These are phyloP conservation scores for Silurus glanis DNA, from an alignment of 2,113 vertebrate genomes.

Conservation along the genomic window DNA sequence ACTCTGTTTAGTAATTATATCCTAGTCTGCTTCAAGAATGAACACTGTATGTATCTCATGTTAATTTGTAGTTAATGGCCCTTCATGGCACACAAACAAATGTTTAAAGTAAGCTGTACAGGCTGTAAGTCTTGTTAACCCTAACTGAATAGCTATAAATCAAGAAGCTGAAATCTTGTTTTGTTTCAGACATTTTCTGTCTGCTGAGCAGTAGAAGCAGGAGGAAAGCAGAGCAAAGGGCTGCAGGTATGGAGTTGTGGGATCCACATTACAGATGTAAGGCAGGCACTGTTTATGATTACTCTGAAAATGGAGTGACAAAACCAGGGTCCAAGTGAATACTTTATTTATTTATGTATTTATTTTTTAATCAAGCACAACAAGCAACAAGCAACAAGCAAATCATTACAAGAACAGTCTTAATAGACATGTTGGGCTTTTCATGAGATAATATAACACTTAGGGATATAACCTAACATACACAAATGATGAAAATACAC, in stretches of 20 bases:
- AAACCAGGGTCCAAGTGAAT: conserved; percentile 47
- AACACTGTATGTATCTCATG: background rate
- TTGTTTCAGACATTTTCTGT: conserved; percentile 46
- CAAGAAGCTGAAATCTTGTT: conserved; percentile 48
- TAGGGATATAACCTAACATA: background rate
- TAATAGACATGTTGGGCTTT: background rate
- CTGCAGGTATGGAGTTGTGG: conserved; percentile 44
- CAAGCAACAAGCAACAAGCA: conserved; percentile 28
- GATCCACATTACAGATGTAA: conserved; percentile 56
- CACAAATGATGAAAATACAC: too few relatives aligned
- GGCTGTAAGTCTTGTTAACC: conserved; percentile 8
- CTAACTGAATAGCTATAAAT: conserved; percentile 34
- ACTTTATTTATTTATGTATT: conserved; percentile 14
- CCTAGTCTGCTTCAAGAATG: background rate
- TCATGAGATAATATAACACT: background rate
- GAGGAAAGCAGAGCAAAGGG: background rate
- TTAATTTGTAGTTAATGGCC: background rate
- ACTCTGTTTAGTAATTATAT: background rate
- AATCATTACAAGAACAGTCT: conserved; percentile 40
- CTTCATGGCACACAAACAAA: background rate
- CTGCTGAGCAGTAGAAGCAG: conserved; percentile 25
- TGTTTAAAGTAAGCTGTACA: background rate
- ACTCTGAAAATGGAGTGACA: conserved; percentile 47
- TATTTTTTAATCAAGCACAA: conserved; percentile 16
- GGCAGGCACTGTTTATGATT: conserved; percentile 57